Evolutionary conservation across 1,140 invertebrate species (phyloP), one percentile per base, ranked within the genome.

Genomic region (Bombus balteatus): DNA sequence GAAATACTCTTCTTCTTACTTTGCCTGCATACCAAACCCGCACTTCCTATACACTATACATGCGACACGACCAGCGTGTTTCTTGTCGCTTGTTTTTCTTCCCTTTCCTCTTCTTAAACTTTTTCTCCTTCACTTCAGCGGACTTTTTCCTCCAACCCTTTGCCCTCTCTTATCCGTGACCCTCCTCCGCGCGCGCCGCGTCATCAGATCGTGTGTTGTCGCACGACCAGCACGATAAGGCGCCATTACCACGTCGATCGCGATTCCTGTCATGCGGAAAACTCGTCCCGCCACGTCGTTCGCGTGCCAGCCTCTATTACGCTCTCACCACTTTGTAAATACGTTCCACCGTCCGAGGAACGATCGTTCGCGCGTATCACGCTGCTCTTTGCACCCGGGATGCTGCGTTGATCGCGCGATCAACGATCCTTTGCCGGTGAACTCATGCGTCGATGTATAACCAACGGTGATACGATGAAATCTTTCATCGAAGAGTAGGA

Each of bases 161-260:
- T 18, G 62, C 65, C 81, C 81, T 57, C n/a, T 37, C 53, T 79
- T 75, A 59, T 43, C 80, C 39, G 37, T 74, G 65, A 68, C 76
- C 72, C 86, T 66, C 85, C 76, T 74, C 75, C 15, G n/a, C 65
- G 66, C 32, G 66, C 18, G 6, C 18, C 47, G 47, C 47, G 47
- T 53, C 47, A 53, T 53, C 18, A 53, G 18, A 53, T 53, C 47
- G 47, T 53, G 6, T 53, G 47, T 53, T n/a, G 47, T 37, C 47
- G 74, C 53, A 53, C 34, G 74, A 62, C 12, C 37, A 12, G 3
- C 83, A 84, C 78, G 88, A 91, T 88, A 91, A 89, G 86, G n/a
- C 79, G 85, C 86, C 88, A 90, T 88, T 87, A 88, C 74, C 78
- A 65, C 75, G 78, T 92, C 89, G 87, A 91, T 91, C 80, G 83